Conservation (phyloP, 2,113 vertebrate genomes). For the Brachyhypopomus occidentalis region DNA sequence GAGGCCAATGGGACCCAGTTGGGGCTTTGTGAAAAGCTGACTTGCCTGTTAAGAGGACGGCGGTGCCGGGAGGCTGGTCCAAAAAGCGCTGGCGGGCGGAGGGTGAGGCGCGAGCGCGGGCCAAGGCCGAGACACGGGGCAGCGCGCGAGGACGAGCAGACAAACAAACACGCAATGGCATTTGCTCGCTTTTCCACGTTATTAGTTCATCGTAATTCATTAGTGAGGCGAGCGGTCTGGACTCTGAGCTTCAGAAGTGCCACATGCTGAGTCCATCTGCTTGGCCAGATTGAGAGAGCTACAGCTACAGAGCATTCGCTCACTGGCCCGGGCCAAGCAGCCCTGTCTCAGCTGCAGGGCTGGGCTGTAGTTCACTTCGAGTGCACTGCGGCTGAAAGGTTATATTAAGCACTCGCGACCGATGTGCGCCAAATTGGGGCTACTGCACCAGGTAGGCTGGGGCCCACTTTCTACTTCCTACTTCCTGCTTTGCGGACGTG, state of each 20-base stretch:
- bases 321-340: constrained; percentile 36
- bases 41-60: constrained; percentile 60
- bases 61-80: constrained; percentile 58
- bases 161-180: constrained; percentile 29
- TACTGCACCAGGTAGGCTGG: neutral
- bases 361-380: neutral
- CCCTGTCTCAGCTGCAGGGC: neutral
- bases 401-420: neutral
- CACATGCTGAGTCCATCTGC: constrained; percentile 74
- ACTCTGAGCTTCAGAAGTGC: constrained; percentile 60
- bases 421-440: neutral
- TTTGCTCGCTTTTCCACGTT: constrained; percentile 44
- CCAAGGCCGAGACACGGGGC: constrained; percentile 53
- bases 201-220: constrained; percentile 74
- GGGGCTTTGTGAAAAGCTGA: constrained; percentile 55
- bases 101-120: constrained; percentile 53
- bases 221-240: constrained; percentile 69
- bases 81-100: constrained; percentile 58
- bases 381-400: neutral
- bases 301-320: constrained; percentile 60
- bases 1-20: constrained; percentile 59
- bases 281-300: constrained; percentile 70
- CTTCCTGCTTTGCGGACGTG: neutral
- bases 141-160: constrained; percentile 52
- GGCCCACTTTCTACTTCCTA: neutral